phyloP scores from a whole-genome alignment of 2,888 invertebrate genomes.

The Phaedon cochleariae region DNA sequence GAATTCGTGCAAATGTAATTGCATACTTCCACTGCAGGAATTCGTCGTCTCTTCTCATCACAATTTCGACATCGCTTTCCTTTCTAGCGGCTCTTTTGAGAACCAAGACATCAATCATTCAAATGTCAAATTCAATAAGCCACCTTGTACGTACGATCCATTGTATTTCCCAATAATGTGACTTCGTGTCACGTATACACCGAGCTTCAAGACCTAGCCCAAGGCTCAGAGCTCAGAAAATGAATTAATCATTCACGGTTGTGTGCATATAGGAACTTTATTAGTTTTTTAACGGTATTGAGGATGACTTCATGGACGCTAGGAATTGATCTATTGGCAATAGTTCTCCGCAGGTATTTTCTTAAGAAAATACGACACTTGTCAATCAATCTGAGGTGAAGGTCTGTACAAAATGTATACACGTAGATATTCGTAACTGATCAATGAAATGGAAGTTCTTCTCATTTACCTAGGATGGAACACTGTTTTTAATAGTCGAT shows the following conservation, averaged over 20 bases:
- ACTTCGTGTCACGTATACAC: not conserved
- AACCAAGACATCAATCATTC: conserved; percentile 4
- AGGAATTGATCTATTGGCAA: conserved; percentile 14
- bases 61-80: not conserved
- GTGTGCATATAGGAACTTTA: conserved; percentile 37
- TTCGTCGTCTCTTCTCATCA: not conserved
- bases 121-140: conserved; percentile 4
- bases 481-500: too few species aligned
- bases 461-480: too few species aligned
- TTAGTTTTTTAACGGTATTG: conserved; percentile 32
- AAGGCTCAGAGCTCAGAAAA: conserved; percentile 16
- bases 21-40: not conserved
- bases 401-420: too few species aligned
- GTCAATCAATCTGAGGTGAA: too few species aligned
- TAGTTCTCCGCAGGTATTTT: not conserved
- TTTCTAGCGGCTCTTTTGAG: not conserved
- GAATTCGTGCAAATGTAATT: too few species aligned
- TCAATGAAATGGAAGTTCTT: too few species aligned
- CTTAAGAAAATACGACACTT: not conserved
- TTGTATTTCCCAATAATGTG: conserved; percentile 4
- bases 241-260: conserved; percentile 39
- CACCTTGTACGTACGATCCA: not conserved
- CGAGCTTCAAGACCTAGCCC: too few species aligned
- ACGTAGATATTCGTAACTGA: too few species aligned
- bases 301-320: conserved; percentile 31